Base-by-base conservation (phyloP, 2,888 invertebrate species). In the Cylindroiulus punctatus region DNA sequence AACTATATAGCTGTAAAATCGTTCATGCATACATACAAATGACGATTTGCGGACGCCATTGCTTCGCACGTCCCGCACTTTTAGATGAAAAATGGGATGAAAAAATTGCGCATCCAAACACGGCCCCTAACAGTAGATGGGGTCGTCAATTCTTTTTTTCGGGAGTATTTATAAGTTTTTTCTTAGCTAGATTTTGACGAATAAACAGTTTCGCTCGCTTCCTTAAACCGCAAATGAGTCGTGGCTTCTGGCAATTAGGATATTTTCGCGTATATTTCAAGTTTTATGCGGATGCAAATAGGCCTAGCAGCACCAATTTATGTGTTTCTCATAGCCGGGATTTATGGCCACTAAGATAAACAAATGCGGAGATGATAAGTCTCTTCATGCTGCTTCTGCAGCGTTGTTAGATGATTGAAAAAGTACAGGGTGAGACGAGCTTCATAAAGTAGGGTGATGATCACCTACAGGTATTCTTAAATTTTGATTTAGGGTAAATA, bases 331-430 rank as follows among this genome's bases (percentile, higher is more conserved):
- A 22, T 26, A 65, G 19, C n/a, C n/a, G 19, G 10, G 22, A 65
- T 65, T 65, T 65, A 65, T 65, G 22, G 65, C 65, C 65, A 26
- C 10, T 65, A 65, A 65, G 65, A 65, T 65, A 65, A 65, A 65
- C 26, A 26, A 65, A 65, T 65, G 65, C n/a, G 3, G 26, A 22
- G 26, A 19, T 26, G 65, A 26, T 65, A 65, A 65, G 65, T 12
- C 65, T 26, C 12, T n/a, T 65, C 65, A 7, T n/a, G 52, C n/a
- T 52, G 52, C 12, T 19, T 52, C n/a, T 12, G 26, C 65, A n/a
- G 65, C 26, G 65, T 22, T 26, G n/a, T 65, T 22, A 7, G 26
- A 65, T 65, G 65, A 65, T 65, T 65, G 26, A 26, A 65, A 65
- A 26, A 26, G 65, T 65, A 26, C 65, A 26, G 65, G 65, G 65